Conservation (phyloP, 2,113 vertebrate species). For the Pygoscelis adeliae region DNA sequence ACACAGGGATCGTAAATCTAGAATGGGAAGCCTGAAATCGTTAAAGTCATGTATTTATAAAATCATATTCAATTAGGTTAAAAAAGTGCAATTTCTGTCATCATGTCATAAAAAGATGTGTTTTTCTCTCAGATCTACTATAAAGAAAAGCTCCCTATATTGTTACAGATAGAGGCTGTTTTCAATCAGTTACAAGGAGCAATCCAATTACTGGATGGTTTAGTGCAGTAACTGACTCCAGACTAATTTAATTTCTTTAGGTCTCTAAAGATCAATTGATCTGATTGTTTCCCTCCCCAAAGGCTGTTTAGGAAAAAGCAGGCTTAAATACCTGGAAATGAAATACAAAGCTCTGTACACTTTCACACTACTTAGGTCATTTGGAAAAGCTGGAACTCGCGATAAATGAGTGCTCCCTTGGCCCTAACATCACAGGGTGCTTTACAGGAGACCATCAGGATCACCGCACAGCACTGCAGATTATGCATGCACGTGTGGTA, state of each 20-base stretch:
- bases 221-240: slow-evolving; percentile 99
- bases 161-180: slow-evolving; percentile 87
- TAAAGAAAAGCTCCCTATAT: slow-evolving; percentile 79
- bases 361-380: slow-evolving; percentile 77
- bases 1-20: slow-evolving; percentile 69
- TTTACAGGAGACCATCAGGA: background rate
- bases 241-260: slow-evolving; percentile 98
- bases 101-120: slow-evolving; percentile 97
- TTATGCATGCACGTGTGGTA: background rate
- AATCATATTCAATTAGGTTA: slow-evolving; percentile 91
- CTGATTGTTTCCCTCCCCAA: slow-evolving; percentile 91
- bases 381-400: slow-evolving; percentile 49
- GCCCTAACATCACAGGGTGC: slow-evolving; percentile 16
- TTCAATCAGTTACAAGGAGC: slow-evolving; percentile 95
- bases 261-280: slow-evolving; percentile 99
- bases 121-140: slow-evolving; percentile 88
- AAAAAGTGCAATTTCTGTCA: slow-evolving; percentile 99
- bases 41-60: slow-evolving; percentile 90
- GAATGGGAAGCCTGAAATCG: slow-evolving; percentile 79
- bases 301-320: slow-evolving; percentile 82
- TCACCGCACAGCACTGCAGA: rapidly evolving
- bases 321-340: slow-evolving; percentile 82
- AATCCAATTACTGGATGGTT: slow-evolving; percentile 98
- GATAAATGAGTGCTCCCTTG: slow-evolving; percentile 26
- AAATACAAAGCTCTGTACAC: slow-evolving; percentile 76